phyloP scores from a whole-genome alignment of 2,888 invertebrate species.

The Calephelis perditalis region DNA sequence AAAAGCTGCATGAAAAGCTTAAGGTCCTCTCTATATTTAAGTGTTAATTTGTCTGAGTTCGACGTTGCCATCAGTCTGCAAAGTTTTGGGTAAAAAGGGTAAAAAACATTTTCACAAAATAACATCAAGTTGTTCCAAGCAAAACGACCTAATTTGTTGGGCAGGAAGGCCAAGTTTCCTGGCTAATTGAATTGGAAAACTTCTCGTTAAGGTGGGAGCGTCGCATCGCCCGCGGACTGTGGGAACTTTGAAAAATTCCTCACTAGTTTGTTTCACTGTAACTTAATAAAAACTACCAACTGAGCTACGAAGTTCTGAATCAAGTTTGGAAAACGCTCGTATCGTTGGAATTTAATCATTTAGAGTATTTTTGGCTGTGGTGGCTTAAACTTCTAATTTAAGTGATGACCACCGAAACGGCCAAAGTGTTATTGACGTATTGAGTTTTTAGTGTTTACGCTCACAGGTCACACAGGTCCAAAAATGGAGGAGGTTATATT shows the following conservation, averaged over 20 bases:
- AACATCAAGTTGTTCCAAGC: conserved; percentile 27
- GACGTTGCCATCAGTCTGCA: neutral
- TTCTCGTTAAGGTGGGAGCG: conserved; percentile 54
- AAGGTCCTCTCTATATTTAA: neutral
- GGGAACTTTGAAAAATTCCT: conserved; percentile 64
- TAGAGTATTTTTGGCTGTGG: conserved; percentile 28
- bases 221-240: conserved; percentile 35
- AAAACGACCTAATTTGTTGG: conserved; percentile 31
- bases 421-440: too few relatives aligned
- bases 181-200: conserved; percentile 63
- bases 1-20: too few relatives aligned
- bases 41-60: neutral
- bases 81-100: conserved; percentile 13
- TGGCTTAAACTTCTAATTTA: conserved; percentile 19
- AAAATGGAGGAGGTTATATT: too few relatives aligned
- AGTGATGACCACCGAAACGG: too few relatives aligned
- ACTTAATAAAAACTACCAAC: conserved; percentile 41
- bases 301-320: conserved; percentile 45
- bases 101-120: conserved; percentile 9
- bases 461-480: too few relatives aligned
- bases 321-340: conserved; percentile 42
- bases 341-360: conserved; percentile 32
- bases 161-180: conserved; percentile 28
- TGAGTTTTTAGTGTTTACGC: too few relatives aligned
- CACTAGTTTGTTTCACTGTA: conserved; percentile 65